Evolutionary conservation across 2,797 vertebrate species (phyloP).

Genomic region (Agapornis canus): DNA sequence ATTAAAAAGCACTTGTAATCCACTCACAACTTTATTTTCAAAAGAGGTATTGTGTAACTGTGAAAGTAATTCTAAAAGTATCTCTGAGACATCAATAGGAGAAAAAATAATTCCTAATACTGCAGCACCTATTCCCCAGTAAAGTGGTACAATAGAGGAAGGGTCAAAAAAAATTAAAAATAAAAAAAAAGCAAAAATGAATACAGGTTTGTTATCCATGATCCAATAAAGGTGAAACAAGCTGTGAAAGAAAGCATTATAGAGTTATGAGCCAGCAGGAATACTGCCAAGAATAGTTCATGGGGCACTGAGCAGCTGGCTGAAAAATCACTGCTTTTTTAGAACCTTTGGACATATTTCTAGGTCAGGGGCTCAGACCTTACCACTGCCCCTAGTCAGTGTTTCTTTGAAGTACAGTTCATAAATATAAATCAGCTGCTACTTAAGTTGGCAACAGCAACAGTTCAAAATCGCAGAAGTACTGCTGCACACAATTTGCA

Average conservation of each 20-base stretch:
- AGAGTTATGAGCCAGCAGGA: constrained; percentile 22
- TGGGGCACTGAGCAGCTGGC: background rate
- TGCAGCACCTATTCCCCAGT: background rate
- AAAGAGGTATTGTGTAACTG: background rate
- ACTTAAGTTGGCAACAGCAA: background rate
- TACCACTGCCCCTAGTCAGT: background rate
- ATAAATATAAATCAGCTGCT: background rate
- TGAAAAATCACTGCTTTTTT: constrained; percentile 8
- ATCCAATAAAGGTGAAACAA: constrained; percentile 53
- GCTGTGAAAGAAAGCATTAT: constrained; percentile 14
- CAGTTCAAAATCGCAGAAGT: background rate
- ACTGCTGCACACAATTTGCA: background rate
- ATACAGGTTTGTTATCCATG: background rate
- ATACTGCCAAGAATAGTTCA: constrained; percentile 31
- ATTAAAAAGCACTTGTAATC: background rate
- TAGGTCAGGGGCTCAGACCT: background rate
- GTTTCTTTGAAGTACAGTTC: background rate
- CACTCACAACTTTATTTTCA: background rate
- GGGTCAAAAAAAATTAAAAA: background rate
- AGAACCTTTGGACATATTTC: background rate
- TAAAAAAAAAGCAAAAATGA: background rate
- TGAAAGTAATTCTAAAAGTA: background rate
- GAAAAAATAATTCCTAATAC: background rate
- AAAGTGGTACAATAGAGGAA: background rate
- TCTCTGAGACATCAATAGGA: background rate